These are phyloP conservation scores for Nestor notabilis DNA, from an alignment of 2,113 vertebrate genomes.

Conservation along the genomic window DNA sequence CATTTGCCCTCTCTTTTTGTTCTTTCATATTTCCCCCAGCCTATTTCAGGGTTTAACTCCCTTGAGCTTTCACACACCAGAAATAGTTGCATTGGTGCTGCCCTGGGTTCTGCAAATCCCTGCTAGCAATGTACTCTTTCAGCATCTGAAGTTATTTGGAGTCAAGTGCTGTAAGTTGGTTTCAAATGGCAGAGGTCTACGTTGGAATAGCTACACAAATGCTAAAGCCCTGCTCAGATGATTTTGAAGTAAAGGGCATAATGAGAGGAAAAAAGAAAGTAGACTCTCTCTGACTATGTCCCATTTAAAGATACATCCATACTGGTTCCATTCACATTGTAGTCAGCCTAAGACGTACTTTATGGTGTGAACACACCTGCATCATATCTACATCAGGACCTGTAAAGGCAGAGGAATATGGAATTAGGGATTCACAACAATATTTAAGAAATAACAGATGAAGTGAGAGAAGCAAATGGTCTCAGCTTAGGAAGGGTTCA, in stretches of 20 bases:
- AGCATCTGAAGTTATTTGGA: constrained; percentile 3
- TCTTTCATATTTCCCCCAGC: not conserved
- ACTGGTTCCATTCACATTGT: not conserved
- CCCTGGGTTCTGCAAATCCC: constrained; percentile 9
- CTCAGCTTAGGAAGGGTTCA: not conserved
- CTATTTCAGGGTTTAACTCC: not conserved
- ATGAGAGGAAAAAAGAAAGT: not conserved
- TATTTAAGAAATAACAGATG: not conserved
- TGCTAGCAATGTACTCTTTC: not conserved
- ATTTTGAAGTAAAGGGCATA: not conserved
- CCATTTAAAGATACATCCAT: not conserved
- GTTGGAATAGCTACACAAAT: not conserved
- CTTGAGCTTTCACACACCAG: not conserved
- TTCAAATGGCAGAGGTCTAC: not conserved
- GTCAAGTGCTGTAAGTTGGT: not conserved
- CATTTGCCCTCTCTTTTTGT: not conserved
- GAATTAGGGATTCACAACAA: not conserved
- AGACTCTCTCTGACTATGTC: not conserved
- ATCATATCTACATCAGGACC: not conserved
- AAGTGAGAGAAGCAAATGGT: not conserved
- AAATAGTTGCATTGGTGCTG: constrained; percentile 25
- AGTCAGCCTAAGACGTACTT: not conserved
- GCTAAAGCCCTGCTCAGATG: not conserved
- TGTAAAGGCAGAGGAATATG: not conserved
- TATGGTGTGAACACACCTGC: not conserved